These are phyloP conservation scores for Furnarius figulus DNA, from an alignment of 2,113 vertebrate genomes.

Conservation along the genomic window DNA sequence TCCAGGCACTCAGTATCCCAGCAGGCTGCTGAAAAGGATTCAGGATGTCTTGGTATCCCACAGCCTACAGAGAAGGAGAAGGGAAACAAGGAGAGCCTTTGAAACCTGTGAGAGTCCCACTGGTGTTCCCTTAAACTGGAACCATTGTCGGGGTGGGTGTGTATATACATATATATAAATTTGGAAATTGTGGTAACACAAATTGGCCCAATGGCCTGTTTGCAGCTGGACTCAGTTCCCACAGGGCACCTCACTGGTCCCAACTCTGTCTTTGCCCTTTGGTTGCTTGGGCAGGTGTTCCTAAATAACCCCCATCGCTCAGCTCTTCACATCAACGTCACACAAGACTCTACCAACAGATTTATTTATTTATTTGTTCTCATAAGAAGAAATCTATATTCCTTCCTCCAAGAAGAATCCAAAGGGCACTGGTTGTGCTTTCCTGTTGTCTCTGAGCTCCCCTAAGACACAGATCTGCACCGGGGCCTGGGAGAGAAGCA, in stretches of 20 bases:
- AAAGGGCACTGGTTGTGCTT: neutral
- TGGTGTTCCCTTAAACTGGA: neutral
- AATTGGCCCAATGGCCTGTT: neutral
- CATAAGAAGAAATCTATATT: neutral
- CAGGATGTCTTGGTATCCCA: neutral
- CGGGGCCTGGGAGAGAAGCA: neutral
- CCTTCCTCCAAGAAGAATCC: neutral
- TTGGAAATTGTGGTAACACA: neutral
- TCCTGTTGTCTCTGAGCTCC: neutral
- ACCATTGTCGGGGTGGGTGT: neutral
- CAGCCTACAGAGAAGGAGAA: neutral
- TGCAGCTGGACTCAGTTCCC: neutral
- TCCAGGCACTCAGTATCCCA: neutral
- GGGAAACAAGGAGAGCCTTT: neutral
- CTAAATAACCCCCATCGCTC: neutral
- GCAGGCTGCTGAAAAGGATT: neutral
- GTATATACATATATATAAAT: neutral
- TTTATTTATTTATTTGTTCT: neutral
- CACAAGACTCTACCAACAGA: neutral
- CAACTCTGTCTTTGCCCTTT: neutral
- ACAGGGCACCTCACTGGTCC: neutral
- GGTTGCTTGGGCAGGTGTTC: neutral
- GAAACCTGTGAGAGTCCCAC: neutral
- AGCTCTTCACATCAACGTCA: neutral
- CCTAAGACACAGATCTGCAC: neutral